phyloP scores from a whole-genome alignment of 1,140 invertebrate species.

The Sycophila sp. region DNA sequence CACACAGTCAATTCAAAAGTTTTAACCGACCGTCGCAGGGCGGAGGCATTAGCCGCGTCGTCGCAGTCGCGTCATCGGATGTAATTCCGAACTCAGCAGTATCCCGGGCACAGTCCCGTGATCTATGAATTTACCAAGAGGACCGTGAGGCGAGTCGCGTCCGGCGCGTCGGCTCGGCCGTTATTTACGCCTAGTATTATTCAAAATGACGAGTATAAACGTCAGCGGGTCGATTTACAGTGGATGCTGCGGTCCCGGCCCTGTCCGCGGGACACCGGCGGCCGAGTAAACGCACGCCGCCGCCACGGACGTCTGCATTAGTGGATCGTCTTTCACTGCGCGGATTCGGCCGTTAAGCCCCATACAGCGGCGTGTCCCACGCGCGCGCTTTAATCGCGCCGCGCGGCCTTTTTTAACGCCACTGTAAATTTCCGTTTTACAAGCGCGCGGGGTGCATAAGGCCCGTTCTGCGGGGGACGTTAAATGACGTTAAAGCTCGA shows the following conservation, averaged over 20 bases:
- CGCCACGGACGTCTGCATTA: too few relatives aligned
- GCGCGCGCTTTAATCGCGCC: too few relatives aligned
- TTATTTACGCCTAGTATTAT: slow-evolving; percentile 63
- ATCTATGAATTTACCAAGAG: slow-evolving; percentile 14
- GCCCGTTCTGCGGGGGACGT: too few relatives aligned
- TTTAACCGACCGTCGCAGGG: not conserved
- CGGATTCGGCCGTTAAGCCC: slow-evolving; percentile 43
- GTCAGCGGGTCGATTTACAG: slow-evolving; percentile 56
- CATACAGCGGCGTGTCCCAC: slow-evolving; percentile 3
- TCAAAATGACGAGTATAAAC: slow-evolving; percentile 62
- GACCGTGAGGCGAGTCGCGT: slow-evolving; percentile 41
- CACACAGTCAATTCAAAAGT: too few relatives aligned
- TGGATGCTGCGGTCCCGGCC: slow-evolving; percentile 44
- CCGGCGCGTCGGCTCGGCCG: slow-evolving; percentile 43
- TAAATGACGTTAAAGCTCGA: too few relatives aligned
- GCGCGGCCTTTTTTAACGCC: slow-evolving; percentile 8
- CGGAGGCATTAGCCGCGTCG: too few relatives aligned
- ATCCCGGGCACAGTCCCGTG: not conserved
- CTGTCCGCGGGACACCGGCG: slow-evolving; percentile 39
- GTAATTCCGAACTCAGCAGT: not conserved
- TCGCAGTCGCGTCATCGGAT: not conserved
- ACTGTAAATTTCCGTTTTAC: slow-evolving; percentile 23
- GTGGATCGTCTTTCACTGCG: slow-evolving; percentile 48
- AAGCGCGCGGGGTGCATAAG: too few relatives aligned
- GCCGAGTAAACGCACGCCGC: too few relatives aligned